phyloP scores from a whole-genome alignment of 2,888 invertebrate genomes.

The Anorthoa munda region DNA sequence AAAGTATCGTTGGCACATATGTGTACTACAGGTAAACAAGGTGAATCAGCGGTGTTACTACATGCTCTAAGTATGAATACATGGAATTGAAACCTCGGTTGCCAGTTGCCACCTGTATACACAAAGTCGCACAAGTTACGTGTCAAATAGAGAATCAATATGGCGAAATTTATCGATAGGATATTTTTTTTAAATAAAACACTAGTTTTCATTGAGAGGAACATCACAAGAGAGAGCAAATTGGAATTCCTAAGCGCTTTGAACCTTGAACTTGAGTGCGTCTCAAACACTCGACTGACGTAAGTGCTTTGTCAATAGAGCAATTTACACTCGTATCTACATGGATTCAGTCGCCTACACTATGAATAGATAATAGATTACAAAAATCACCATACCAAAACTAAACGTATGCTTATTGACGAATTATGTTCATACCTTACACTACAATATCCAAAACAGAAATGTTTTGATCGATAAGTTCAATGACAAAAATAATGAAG shows the following conservation, averaged over 20 bases:
- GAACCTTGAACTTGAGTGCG: constrained; percentile 87
- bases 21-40: constrained; percentile 74
- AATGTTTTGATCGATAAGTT: constrained; percentile 20
- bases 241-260: constrained; percentile 68
- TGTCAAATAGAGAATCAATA: constrained; percentile 32
- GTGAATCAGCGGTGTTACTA: constrained; percentile 83
- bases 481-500: constrained; percentile 26
- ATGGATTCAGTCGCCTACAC: constrained; percentile 76
- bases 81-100: constrained; percentile 76
- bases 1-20: constrained; percentile 65
- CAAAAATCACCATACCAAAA: constrained; percentile 47
- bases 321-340: constrained; percentile 79
- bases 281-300: constrained; percentile 80
- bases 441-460: not conserved
- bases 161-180: constrained; percentile 49
- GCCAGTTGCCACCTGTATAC: constrained; percentile 81
- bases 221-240: constrained; percentile 51
- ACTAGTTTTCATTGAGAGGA: constrained; percentile 29
- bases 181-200: constrained; percentile 18
- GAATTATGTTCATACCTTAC: not conserved
- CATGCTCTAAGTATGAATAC: constrained; percentile 74
- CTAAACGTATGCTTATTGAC: not conserved
- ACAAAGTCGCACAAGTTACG: constrained; percentile 66
- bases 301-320: constrained; percentile 85
- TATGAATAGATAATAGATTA: constrained; percentile 67